Base-by-base conservation (phyloP, 2,797 vertebrate genomes). In the Morus bassanus region DNA sequence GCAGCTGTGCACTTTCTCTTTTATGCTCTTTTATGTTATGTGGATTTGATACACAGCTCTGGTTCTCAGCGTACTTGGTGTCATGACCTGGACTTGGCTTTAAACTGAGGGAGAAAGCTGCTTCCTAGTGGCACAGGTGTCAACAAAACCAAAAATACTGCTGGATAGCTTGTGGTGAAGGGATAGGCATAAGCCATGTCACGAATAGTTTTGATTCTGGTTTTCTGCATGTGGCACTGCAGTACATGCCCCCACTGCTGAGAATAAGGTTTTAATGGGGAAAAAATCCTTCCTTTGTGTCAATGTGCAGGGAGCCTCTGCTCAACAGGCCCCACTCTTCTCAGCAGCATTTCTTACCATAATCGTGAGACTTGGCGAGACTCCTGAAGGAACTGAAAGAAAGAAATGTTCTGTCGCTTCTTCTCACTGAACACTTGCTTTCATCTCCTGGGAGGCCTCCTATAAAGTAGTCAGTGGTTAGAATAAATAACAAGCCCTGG, bases 31-130 rank as follows among this genome's bases (percentile, higher is more conserved):
- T 0, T 0, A 4, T 30, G 45, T 0, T 0, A 4, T 30, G 45
- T 0, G 0, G 39, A n/a, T 46, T 54, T 1, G 1, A 5, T 2
- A 12, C 0, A 0, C 0, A 4, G n/a, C 35, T 76, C 70, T 76
- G 59, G 30, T 43, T 79, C 74, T 31, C 39, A 3, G 21, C 0
- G 1, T 28, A 5, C 50, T 35, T 4, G 5, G 23, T 21, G 18
- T 5, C 2, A 0, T 35, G 41, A 48, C 28, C 39, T 41, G 25
- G 15, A 11, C n/a, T 81, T 6, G 6, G 7, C 61, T 63, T 53
- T 64, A 33, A 77, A 33, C 19, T 46, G 10, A 7, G 3, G 8
- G 6, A 1, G 14, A 5, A 57, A 35, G 18, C n/a, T 63, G 21
- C 50, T 94, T 53, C 21, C 54, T 6, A 2, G 23, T 54, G 48